Conservation (phyloP, 2,888 invertebrate species). For the Amiota minor region DNA sequence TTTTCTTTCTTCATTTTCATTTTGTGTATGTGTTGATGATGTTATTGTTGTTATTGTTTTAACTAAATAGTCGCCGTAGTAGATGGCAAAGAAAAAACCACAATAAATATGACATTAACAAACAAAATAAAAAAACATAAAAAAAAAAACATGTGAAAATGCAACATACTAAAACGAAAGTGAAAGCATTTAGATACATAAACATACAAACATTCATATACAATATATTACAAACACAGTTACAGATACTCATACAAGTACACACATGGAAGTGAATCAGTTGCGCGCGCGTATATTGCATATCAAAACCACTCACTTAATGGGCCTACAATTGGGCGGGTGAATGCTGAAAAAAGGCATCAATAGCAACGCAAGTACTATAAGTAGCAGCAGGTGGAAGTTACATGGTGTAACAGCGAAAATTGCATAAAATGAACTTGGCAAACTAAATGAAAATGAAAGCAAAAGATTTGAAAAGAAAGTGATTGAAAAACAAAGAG, state of each 20-base stretch:
- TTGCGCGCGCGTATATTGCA: too few species aligned
- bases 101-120: constrained; percentile 11
- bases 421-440: constrained; percentile 13
- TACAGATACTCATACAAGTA: constrained; percentile 13
- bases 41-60: too few species aligned
- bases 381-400: constrained; percentile 44
- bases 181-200: constrained; percentile 52
- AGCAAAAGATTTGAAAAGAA: constrained; percentile 30
- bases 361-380: too few species aligned
- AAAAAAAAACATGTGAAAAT: constrained; percentile 39
- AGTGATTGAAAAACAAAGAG: constrained; percentile 32
- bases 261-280: neutral
- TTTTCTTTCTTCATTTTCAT: too few species aligned
- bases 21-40: too few species aligned
- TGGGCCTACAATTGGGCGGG: too few species aligned
- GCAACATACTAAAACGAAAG: constrained; percentile 46
- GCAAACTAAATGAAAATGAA: constrained; percentile 24
- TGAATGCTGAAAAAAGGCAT: too few species aligned
- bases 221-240: neutral
- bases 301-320: too few species aligned
- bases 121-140: constrained; percentile 33
- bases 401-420: constrained; percentile 46
- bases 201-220: constrained; percentile 10
- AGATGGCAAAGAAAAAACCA: neutral
- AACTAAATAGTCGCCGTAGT: too few species aligned